Evolutionary conservation across 2,113 vertebrate species (phyloP), one percentile per base, ranked within the genome.

Genomic region (Lampris megalopsis): DNA sequence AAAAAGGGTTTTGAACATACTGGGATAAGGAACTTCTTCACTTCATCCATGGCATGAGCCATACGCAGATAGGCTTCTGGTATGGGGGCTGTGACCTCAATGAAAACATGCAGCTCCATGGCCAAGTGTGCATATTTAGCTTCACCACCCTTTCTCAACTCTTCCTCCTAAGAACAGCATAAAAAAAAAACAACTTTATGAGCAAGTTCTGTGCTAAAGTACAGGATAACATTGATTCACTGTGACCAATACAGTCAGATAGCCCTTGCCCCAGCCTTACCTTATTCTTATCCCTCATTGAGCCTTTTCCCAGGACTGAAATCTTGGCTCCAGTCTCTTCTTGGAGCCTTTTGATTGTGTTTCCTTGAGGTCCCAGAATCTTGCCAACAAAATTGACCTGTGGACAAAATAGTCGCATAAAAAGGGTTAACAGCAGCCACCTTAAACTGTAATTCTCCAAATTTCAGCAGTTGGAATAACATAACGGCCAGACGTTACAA

Each of bases 371-470:
- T 74, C 98, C 98, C 83, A 99, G 91, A 84, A 99, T 97, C 88
- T 99, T 99, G 6, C 98, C 98, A 42, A 99, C 97, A 75, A 99
- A 99, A 85, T 99, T 99, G 73, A 98, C 97, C 98, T 99, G 86
- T 1, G 11, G 2, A 5, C 4, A 49, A 11, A 9, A 91, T 53
- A 24, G 24, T 24, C 24, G 24, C 24, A 24, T 24, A 24, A 24
- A 24, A 24, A 24, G 24, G 24, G 24, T 24, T 24, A 24, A 24
- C 24, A 24, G 24, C 24, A 24, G 24, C 24, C 24, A 24, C 24
- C 24, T 24, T 24, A 24, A 24, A 24, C 24, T 24, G 24, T 24
- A 24, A 24, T 24, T 24, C 24, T 24, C 24, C 24, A 24, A 24
- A 24, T 24, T 24, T 24, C 24, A 24, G 24, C 24, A 24, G 24